Conservation (phyloP, 2,797 vertebrate genomes). For the Brachyalestes nurse region DNA sequence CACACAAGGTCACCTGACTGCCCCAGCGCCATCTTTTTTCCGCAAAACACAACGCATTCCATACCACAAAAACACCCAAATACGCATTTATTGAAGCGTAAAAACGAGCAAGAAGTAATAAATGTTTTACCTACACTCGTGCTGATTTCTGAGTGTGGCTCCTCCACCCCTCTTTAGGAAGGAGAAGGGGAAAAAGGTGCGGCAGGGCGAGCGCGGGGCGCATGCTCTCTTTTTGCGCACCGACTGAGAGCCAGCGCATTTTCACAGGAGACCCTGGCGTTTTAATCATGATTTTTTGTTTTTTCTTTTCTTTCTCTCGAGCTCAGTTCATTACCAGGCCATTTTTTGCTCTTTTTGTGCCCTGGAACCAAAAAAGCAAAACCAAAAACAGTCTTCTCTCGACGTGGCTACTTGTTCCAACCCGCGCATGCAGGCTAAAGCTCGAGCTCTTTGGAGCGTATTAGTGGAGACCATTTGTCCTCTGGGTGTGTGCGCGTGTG, state of each 20-base stretch:
- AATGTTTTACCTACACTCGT: constrained; percentile 69
- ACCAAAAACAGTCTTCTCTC: constrained; percentile 61
- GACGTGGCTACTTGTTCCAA: constrained; percentile 62
- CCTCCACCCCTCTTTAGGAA: constrained; percentile 66
- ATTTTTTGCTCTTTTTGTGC: constrained; percentile 44
- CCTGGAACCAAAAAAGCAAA: constrained; percentile 49
- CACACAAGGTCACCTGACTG: constrained; percentile 70
- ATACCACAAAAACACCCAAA: constrained; percentile 43
- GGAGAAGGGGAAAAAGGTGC: constrained; percentile 43
- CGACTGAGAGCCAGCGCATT: constrained; percentile 65
- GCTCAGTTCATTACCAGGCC: constrained; percentile 63
- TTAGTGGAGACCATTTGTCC: constrained; percentile 70
- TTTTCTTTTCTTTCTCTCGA: constrained; percentile 47
- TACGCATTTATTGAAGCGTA: constrained; percentile 63
- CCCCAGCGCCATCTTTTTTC: constrained; percentile 70
- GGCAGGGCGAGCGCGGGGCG: constrained; percentile 62
- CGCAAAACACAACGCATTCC: constrained; percentile 61
- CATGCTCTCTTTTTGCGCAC: constrained; percentile 66
- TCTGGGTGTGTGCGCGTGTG: constrained; percentile 69
- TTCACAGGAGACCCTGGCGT: constrained; percentile 64
- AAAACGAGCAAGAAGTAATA: constrained; percentile 67
- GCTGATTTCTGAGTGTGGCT: constrained; percentile 68
- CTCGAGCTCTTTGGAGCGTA: constrained; percentile 65
- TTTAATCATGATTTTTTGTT: constrained; percentile 55
- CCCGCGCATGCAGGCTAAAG: constrained; percentile 60